Percentiles rank a stretch among this genome's conserved stretches.
These are phyloP conservation scores for Epinotia brunnichana DNA, from an alignment of 2,888 invertebrate species.

Conservation along the genomic window DNA sequence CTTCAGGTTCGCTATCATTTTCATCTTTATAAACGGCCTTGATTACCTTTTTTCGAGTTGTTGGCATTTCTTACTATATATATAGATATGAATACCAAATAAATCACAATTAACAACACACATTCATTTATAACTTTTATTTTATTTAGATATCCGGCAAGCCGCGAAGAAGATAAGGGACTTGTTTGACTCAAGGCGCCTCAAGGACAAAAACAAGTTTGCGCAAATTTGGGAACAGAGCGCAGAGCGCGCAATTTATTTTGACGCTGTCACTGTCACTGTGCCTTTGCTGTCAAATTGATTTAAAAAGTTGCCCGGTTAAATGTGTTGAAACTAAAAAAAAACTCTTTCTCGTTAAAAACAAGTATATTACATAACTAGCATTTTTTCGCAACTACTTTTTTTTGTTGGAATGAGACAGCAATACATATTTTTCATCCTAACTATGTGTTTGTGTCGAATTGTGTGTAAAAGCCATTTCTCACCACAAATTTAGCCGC, in stretches of 20 bases:
- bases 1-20: constrained; percentile 64
- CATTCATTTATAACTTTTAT: background rate
- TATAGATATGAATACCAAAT: background rate
- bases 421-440: too few relatives aligned
- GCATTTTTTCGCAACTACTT: too few relatives aligned
- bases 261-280: background rate
- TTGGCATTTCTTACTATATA: constrained; percentile 61
- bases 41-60: constrained; percentile 71
- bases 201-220: background rate
- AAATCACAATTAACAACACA: background rate
- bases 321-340: too few relatives aligned
- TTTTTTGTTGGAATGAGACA: too few relatives aligned
- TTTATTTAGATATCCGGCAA: constrained; percentile 4
- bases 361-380: too few relatives aligned
- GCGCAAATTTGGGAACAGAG: background rate
- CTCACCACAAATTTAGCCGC: too few relatives aligned
- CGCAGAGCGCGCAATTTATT: constrained; percentile 14
- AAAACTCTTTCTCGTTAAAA: too few relatives aligned
- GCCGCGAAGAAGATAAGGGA: background rate
- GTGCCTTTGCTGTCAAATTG: too few relatives aligned
- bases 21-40: constrained; percentile 78
- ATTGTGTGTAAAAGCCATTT: too few relatives aligned
- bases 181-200: too few relatives aligned
- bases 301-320: too few relatives aligned
- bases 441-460: too few relatives aligned